Evolutionary conservation across 1,140 invertebrate species (phyloP), one percentile per base, ranked within the genome.

Genomic region (Meloidogyne chitwoodi): DNA sequence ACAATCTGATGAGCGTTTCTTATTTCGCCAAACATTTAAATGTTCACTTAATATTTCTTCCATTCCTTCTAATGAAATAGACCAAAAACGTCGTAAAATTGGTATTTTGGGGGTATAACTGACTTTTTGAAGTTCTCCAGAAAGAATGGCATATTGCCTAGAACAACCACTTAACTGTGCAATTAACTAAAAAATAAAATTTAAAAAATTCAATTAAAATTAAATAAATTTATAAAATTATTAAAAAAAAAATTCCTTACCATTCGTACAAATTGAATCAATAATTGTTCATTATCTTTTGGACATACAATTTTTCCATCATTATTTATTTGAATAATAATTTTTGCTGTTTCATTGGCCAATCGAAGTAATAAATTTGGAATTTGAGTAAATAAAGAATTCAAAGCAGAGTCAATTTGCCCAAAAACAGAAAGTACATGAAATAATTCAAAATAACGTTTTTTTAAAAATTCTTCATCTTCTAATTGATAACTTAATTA

Each of bases 21-120:
- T 66, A 31, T 71, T 70, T 11, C 84, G 78, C 56, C 77, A 79
- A 56, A 85, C 80, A 65, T 87, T 78, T 22, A 87, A 65, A 78
- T 87, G 83, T 19, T 85, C 83, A 16, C 76, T 78, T 24, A 84
- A 62, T 12, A 84, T 64, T 34, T 64, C 68, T 66, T 83, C 77
- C 41, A 84, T 66, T 16, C 75, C 81, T 10, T 65, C 68, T 70
- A 86, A 84, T 5, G 75, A 74, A 31, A 72, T 75, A 24, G 66
- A 68, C 83, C 83, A 84, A 65, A 84, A 84, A 16, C 76, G 48
- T n/a, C 48, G 67, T n/a, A 84, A n/a, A 27, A 75, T 65, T 31
- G 34, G 74, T 44, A 44, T 34, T n/a, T 34, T 64, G 41, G 26
- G 31, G 19, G 48, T 38, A 38, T 77, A 34, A 12, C 41, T 4